Base-by-base conservation (phyloP, 2,113 vertebrate species). In the Chrysemys picta region DNA sequence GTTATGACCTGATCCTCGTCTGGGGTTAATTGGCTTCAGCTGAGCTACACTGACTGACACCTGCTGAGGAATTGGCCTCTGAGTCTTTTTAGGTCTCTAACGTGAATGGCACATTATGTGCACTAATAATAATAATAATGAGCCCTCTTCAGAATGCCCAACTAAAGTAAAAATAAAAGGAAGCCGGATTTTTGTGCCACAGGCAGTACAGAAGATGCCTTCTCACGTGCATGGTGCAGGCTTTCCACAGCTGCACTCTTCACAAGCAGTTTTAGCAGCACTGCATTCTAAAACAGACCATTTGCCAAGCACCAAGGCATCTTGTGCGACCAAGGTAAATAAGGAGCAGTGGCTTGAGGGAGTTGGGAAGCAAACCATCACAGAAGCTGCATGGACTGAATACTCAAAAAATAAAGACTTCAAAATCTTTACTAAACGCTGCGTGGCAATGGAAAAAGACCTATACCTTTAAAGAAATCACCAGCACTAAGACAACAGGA, bases 381-480 rank as follows among this genome's bases (percentile, higher is more conserved):
- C 47, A 38, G 16, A 53, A 56, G 42, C 52, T 12, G 17, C 53
- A 14, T 22, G 27, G 72, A 90, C 8, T 29, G 69, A 27, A 19
- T n/a, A 45, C 16, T 54, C 6, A 3, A 1, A 21, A 59, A 81
- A 78, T 10, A 54, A 80, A 31, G 8, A 17, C 47, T 35, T 84
- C 52, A 29, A 5, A 5, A 56, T 80, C 91, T 3, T 56, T 13
- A 21, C n/a, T 38, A 52, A 91, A 75, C 45, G 35, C 49, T 91
- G 24, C 85, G 72, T 79, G 47, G 0, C 45, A 38, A 80, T 59
- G 84, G 85, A 91, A 94, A 11, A 22, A 62, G 1, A 24, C 25
- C 0, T 80, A 0, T 35, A 86, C 38, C 47, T 31, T 0, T 42
- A 31, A 45, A 83, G 78, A 42, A 29, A 6, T 10, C 0, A 1